A percentile compares a stretch with the other conserved stretches of the same genome.
These are phyloP conservation scores for Carlito syrichta DNA, from an alignment of 2,113 vertebrate genomes.

Conservation along the genomic window DNA sequence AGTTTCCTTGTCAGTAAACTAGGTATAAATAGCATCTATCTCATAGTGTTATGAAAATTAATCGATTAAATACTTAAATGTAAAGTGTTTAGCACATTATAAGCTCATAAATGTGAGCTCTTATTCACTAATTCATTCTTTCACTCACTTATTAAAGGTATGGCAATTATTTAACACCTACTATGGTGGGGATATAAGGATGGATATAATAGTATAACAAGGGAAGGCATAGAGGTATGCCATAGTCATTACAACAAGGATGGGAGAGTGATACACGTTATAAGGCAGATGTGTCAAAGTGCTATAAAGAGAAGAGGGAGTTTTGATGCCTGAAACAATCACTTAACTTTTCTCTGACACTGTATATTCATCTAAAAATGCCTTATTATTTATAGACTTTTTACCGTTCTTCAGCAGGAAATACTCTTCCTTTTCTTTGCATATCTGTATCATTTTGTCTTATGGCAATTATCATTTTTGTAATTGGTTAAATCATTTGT, in stretches of 20 bases:
- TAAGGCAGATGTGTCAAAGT: neutral
- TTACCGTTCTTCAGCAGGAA: neutral
- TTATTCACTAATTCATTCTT: neutral
- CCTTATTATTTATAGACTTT: neutral
- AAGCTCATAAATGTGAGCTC: neutral
- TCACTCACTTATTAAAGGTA: neutral
- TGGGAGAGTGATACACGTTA: neutral
- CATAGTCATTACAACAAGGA: neutral
- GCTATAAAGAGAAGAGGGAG: neutral
- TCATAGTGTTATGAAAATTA: neutral
- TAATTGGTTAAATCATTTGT: neutral
- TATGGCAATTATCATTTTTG: conserved; percentile 26
- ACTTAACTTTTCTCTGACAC: neutral
- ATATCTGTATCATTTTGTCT: neutral
- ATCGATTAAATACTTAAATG: neutral
- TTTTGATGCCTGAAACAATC: neutral
- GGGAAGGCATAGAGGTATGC: neutral
- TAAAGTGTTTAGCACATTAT: neutral
- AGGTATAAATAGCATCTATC: neutral
- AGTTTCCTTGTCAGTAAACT: neutral
- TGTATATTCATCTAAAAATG: conserved; percentile 15
- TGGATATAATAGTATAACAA: neutral
- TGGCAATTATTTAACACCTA: neutral
- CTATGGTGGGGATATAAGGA: neutral
- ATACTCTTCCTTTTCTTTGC: neutral